A percentile compares a stretch with the other conserved stretches of the same genome.
Evolutionary conservation across 2,888 invertebrate genomes (phyloP).

Genomic region (Drosophila prostipennis): DNA sequence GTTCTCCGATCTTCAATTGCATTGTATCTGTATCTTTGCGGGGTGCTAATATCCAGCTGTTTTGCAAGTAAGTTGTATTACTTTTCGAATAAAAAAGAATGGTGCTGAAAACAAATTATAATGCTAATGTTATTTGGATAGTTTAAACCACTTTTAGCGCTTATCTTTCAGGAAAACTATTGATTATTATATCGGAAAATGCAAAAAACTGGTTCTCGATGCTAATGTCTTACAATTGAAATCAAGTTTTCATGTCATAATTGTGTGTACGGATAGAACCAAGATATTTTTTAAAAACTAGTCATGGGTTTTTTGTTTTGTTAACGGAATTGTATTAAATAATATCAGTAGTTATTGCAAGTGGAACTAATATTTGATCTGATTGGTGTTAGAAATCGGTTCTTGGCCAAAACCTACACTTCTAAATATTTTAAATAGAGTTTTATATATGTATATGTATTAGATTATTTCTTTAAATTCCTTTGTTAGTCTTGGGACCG

Average conservation of each 20-base stretch:
- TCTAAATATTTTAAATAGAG: too few species aligned
- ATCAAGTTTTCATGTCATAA: background rate
- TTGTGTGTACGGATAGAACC: background rate
- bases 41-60: background rate
- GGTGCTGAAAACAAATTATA: too few species aligned
- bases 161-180: background rate
- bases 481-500: too few species aligned
- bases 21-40: background rate
- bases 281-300: background rate
- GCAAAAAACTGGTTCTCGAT: constrained; percentile 6
- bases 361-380: too few species aligned
- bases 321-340: too few species aligned
- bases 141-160: background rate
- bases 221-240: background rate
- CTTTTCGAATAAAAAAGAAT: background rate
- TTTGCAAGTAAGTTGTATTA: constrained; percentile 3
- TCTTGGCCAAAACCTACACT: too few species aligned
- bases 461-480: too few species aligned
- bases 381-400: too few species aligned
- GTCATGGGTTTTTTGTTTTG: background rate
- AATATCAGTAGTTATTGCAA: too few species aligned
- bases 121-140: background rate
- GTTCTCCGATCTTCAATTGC: constrained; percentile 1
- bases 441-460: too few species aligned
- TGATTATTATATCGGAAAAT: background rate